Conservation (phyloP, 2,888 invertebrate species). For the Sussaba pulchella region DNA sequence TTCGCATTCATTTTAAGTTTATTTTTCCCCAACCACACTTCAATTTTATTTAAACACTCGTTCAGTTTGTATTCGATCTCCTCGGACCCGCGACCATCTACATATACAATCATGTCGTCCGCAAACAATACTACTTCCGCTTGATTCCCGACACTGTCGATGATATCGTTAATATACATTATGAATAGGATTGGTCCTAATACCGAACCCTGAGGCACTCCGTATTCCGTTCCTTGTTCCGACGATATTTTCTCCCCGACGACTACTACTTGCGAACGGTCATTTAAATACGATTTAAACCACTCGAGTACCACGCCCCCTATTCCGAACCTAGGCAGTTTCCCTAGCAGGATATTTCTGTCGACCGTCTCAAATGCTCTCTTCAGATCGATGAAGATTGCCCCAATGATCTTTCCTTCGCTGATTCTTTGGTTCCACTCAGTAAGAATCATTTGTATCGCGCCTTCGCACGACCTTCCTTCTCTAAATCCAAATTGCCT, state of each 20-base stretch:
- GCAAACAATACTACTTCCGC: not conserved
- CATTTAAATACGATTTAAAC: not conserved
- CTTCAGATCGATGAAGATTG: conserved; percentile 59
- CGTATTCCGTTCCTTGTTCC: not conserved
- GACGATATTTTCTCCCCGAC: not conserved
- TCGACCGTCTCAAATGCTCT: conserved; percentile 60
- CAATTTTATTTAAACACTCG: not conserved
- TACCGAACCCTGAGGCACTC: conserved; percentile 1
- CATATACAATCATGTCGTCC: conserved; percentile 1
- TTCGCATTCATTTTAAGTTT: conserved; percentile 18
- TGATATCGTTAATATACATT: conserved; percentile 8
- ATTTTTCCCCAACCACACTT: not conserved
- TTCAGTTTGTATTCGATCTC: not conserved
- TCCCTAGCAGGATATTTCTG: conserved; percentile 35
- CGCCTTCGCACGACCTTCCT: conserved; percentile 58
- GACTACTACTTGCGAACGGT: not conserved
- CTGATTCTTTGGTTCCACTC: conserved; percentile 53
- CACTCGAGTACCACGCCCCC: conserved; percentile 8
- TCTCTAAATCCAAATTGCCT: conserved; percentile 52
- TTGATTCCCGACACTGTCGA: not conserved
- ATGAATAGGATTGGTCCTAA: conserved; percentile 2
- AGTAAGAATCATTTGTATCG: conserved; percentile 46
- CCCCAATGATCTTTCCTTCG: conserved; percentile 47
- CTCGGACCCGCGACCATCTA: not conserved
- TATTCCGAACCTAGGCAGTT: conserved; percentile 48